Conservation (phyloP, 2,113 vertebrate genomes). For the Dipodomys ordii region DNA sequence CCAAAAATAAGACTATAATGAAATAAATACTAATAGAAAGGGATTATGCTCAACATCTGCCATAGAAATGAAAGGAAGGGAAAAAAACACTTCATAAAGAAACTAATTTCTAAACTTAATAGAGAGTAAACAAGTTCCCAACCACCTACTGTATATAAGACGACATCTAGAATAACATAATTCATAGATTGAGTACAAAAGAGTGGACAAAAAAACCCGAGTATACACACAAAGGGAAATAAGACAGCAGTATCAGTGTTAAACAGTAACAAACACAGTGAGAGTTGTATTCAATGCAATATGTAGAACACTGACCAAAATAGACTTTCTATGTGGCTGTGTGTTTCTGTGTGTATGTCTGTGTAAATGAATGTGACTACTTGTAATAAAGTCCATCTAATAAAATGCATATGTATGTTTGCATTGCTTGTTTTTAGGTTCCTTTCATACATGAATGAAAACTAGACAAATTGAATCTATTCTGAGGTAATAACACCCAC, state of each 20-base stretch:
- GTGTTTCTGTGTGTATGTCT: neutral
- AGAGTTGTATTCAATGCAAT: too few species aligned
- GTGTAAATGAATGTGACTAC: too few species aligned
- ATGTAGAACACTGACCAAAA: constrained; percentile 20
- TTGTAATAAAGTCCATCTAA: too few species aligned
- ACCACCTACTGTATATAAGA: neutral
- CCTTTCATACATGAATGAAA: neutral
- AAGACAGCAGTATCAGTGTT: neutral
- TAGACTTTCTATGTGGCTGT: neutral
- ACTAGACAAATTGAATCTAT: neutral
- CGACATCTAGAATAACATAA: neutral
- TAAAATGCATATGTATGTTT: neutral
- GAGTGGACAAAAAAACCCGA: neutral
- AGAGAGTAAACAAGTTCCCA: neutral
- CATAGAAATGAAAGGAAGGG: neutral
- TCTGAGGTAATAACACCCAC: neutral
- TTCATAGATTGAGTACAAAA: neutral
- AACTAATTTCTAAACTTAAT: neutral
- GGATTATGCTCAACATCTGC: constrained; percentile 24
- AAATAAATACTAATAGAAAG: neutral
- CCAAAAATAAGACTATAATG: neutral
- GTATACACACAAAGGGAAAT: neutral
- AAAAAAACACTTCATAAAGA: neutral
- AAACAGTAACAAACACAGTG: neutral
- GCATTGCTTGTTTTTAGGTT: constrained; percentile 7